Base-by-base conservation (phyloP, 2,888 invertebrate genomes). In the Cheilosia vernalis region DNA sequence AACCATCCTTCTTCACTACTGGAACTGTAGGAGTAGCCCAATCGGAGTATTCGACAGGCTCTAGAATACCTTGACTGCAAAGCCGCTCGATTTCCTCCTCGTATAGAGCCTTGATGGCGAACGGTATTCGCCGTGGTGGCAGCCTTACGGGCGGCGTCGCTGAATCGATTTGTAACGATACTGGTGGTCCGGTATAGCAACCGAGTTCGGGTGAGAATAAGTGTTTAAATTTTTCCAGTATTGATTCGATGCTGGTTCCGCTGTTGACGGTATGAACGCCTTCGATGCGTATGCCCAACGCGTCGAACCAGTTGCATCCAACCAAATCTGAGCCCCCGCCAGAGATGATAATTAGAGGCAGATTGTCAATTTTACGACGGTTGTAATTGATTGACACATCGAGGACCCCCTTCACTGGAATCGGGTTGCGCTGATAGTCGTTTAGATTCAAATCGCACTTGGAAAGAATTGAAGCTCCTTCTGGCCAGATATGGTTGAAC, bases 71-170 rank as follows among this genome's bases (percentile, higher is more conserved):
- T 79, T 88, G 88, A 30, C 49, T 17, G 15, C 87, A 64, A n/a
- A 89, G 53, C 40, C 73, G 86, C 61, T 87, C 64, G 9, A 89
- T 49, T 66, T 88, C 87, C 27, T 42, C 49, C 37, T 88, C 88
- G 21, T 87, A 72, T 37, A 74, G 42, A 24, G 60, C 49, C 53
- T 64, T 70, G 19, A 87, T 67, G 4, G 87, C 88, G 27, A 86
- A 87, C 3, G 87, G 84, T 47, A 84, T 63, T 2, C n/a, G 30
- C 2, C 83, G 61, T 24, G 58, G 37, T 13, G 42, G 44, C 27
- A 70, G 49, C 13, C 37, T 44, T 30, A 72, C 55, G 44, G 81
- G 69, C 15, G 37, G 7, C n/a, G 21, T 24, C n/a, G 27, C 15
- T n/a, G n/a, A n/a, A n/a, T n/a, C n/a, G n/a, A n/a, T n/a, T n/a